Percentiles rank a stretch among this genome's conserved stretches.
These are phyloP conservation scores for human DNA, from an alignment of 2,113 vertebrate genomes.

Conservation along the genomic window GRCh38 chr21:30028501-30029000, in stretches of 20 bases:
- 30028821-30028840: neutral
- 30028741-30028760: conserved; percentile 61
- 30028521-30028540: neutral
- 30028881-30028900: neutral
- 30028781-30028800: neutral
- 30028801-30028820: neutral
- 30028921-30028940: neutral
- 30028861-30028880: neutral
- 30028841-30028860: neutral
- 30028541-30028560: neutral
- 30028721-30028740: conserved; percentile 57
- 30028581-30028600: neutral
- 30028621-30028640: conserved; percentile 38
- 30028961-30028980: neutral
- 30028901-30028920: neutral
- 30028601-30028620: conserved; percentile 25
- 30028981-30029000: neutral
- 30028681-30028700: conserved; percentile 15
- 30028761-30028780: conserved; percentile 42
- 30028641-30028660: conserved; percentile 60
- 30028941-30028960: neutral
- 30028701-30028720: conserved; percentile 29
- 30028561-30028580: neutral
- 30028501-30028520: neutral
- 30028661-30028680: conserved; percentile 48